phyloP scores from a whole-genome alignment of 2,797 vertebrate species.

The Pangasius djambal region DNA sequence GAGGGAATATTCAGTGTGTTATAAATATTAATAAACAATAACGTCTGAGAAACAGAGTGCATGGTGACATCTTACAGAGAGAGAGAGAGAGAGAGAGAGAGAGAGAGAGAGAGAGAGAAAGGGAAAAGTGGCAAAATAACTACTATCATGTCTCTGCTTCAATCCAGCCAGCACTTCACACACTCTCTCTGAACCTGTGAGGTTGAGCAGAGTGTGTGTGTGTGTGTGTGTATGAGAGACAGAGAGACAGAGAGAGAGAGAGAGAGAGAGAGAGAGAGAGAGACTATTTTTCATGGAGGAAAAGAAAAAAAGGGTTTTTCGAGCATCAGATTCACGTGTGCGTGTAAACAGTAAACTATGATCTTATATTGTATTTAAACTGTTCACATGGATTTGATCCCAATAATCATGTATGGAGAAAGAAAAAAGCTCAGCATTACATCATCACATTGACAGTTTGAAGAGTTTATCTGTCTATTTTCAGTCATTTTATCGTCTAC shows the following conservation, averaged over 20 bases:
- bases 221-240: too few relatives aligned
- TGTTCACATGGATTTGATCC: neutral
- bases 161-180: neutral
- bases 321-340: too few relatives aligned
- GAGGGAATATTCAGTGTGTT: neutral
- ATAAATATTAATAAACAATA: neutral
- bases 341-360: neutral
- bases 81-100: neutral
- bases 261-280: too few relatives aligned
- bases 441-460: neutral
- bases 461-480: neutral
- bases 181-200: neutral
- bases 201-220: neutral
- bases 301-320: too few relatives aligned
- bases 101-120: neutral
- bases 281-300: too few relatives aligned
- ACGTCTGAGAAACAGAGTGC: neutral
- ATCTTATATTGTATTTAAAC: neutral
- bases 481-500: neutral
- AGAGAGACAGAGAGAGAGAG: too few relatives aligned
- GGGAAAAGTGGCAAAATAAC: neutral
- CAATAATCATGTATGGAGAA: neutral
- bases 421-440: neutral
- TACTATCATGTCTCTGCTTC: neutral
- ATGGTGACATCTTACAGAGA: neutral